Evolutionary conservation across 2,797 vertebrate species (phyloP).

Genomic region (Sebastes minor): DNA sequence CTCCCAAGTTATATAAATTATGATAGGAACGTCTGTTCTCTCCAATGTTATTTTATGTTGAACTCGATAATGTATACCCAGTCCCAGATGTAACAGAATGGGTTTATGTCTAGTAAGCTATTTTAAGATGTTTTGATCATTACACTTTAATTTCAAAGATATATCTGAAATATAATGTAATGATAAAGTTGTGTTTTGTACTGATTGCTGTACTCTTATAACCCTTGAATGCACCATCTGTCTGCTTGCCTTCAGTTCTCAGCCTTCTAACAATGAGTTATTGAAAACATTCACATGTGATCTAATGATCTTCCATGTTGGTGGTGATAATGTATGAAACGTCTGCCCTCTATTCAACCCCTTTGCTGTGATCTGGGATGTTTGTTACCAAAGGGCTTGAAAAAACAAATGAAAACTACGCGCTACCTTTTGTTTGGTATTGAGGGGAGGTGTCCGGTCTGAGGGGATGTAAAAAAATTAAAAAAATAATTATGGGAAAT

Average conservation of each 20-base stretch:
- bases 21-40: not conserved
- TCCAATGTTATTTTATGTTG: not conserved
- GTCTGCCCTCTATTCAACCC: conserved; percentile 37
- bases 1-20: not conserved
- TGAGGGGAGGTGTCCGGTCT: conserved; percentile 56
- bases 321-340: not conserved
- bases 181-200: not conserved
- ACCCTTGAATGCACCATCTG: not conserved
- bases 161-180: not conserved
- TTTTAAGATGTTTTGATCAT: not conserved
- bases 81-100: not conserved
- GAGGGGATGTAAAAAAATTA: conserved; percentile 29
- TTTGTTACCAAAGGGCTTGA: conserved; percentile 61
- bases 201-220: not conserved
- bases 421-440: conserved; percentile 64
- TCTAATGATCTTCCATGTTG: conserved; percentile 8
- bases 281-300: conserved; percentile 29
- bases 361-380: conserved; percentile 48
- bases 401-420: conserved; percentile 64
- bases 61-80: not conserved
- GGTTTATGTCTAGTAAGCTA: not conserved
- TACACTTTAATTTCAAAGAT: not conserved
- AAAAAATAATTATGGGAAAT: conserved; percentile 70
- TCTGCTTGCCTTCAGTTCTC: not conserved
- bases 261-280: conserved; percentile 21